Conservation (phyloP, 2,888 invertebrate genomes). For the Taenaris catops region DNA sequence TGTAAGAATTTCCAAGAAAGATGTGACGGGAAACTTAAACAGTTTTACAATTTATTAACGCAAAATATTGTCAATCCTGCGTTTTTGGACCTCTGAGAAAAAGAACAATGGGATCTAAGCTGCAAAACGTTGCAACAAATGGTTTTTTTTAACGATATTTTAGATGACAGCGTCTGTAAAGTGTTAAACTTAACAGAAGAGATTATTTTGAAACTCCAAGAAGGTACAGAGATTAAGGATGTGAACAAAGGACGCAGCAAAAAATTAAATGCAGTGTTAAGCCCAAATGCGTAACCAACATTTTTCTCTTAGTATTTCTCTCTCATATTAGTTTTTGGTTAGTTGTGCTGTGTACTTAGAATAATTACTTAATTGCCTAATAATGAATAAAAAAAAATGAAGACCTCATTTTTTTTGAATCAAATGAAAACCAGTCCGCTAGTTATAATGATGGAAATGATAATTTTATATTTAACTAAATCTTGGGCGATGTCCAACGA, state of each 20-base stretch:
- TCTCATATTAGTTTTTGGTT: constrained; percentile 67
- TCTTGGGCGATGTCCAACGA: constrained; percentile 40
- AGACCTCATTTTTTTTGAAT: constrained; percentile 58
- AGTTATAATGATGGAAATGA: constrained; percentile 48
- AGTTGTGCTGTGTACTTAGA: constrained; percentile 78
- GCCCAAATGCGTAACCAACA: constrained; percentile 38
- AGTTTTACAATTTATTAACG: constrained; percentile 1
- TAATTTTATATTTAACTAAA: constrained; percentile 52
- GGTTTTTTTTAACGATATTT: background rate
- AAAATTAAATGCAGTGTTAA: constrained; percentile 41
- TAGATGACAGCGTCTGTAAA: background rate
- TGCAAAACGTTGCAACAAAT: constrained; percentile 2
- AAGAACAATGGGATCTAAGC: constrained; percentile 2
- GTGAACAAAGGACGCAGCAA: no score
- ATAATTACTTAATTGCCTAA: constrained; percentile 47
- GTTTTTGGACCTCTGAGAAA: constrained; percentile 3
- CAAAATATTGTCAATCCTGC: constrained; percentile 1
- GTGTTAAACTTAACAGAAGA: no score
- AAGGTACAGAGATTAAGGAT: no score
- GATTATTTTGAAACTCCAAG: no score
- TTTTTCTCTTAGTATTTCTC: constrained; percentile 62
- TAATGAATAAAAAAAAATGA: constrained; percentile 39
- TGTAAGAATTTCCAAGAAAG: constrained; percentile 11
- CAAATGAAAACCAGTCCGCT: constrained; percentile 69
- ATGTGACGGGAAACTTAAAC: constrained; percentile 1